Evolutionary conservation across 2,113 vertebrate species (phyloP).

Genomic region (Laticauda laticaudata): DNA sequence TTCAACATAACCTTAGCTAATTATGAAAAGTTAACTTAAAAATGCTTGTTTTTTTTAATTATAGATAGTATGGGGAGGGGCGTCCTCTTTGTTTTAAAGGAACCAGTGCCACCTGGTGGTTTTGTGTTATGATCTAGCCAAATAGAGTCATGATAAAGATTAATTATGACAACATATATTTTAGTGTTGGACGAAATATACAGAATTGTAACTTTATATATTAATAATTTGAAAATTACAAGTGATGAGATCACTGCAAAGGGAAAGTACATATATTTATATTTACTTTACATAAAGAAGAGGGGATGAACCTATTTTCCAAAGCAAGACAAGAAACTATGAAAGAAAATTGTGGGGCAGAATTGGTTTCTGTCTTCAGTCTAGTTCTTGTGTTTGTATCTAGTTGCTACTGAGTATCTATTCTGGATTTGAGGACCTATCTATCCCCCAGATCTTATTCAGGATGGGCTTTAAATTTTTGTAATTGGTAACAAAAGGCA

Average conservation of each 20-base stretch:
- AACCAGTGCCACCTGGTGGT: conserved; percentile 16
- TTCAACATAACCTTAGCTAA: neutral
- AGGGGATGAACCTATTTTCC: neutral
- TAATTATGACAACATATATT: neutral
- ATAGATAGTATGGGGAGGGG: neutral
- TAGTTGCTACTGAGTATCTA: neutral
- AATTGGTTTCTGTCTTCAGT: neutral
- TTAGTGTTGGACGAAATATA: neutral
- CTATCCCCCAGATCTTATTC: neutral
- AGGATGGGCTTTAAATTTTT: neutral
- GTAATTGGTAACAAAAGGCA: neutral
- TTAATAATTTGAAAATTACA: neutral
- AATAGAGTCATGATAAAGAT: neutral
- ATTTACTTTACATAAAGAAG: neutral
- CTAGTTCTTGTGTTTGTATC: neutral
- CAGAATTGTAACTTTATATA: neutral
- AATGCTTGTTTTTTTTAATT: neutral
- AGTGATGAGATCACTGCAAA: neutral
- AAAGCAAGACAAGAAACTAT: neutral
- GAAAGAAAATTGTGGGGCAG: neutral
- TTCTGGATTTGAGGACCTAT: neutral
- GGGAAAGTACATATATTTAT: neutral
- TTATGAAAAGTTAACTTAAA: neutral
- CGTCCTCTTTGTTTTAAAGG: neutral
- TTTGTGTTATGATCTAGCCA: neutral